Evolutionary conservation across 2,113 vertebrate species (phyloP).

Genomic region (Dendropsophus ebraccatus): DNA sequence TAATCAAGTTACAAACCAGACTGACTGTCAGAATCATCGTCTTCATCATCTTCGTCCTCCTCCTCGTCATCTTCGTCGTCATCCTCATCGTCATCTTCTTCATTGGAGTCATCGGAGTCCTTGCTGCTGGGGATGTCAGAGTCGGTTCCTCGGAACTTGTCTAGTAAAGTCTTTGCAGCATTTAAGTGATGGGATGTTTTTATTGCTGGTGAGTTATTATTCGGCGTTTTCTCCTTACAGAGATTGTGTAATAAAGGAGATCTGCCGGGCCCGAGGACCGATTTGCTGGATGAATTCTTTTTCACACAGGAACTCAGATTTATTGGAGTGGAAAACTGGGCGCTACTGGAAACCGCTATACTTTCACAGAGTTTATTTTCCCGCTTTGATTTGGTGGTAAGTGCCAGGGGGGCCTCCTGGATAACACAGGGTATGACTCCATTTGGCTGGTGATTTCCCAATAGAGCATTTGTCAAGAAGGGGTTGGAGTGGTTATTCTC

Average conservation of each 20-base stretch:
- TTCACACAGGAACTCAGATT: constrained; percentile 82
- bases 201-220: constrained; percentile 73
- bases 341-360: constrained; percentile 70
- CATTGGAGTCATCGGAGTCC: constrained; percentile 90
- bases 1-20: constrained; percentile 82
- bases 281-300: constrained; percentile 72
- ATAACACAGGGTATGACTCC: constrained; percentile 81
- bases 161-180: constrained; percentile 80
- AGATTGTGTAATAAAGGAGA: constrained; percentile 79
- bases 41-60: constrained; percentile 82
- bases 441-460: constrained; percentile 87
- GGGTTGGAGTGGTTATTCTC: constrained; percentile 83
- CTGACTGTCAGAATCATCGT: constrained; percentile 87
- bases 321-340: constrained; percentile 78
- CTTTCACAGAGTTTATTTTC: constrained; percentile 75
- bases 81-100: constrained; percentile 92
- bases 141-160: constrained; percentile 81
- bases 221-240: constrained; percentile 81
- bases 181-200: constrained; percentile 80
- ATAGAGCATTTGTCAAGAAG: constrained; percentile 91
- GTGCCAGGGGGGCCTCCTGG: constrained; percentile 92
- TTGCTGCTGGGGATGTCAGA: constrained; percentile 89
- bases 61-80: constrained; percentile 89
- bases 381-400: constrained; percentile 84
- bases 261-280: constrained; percentile 67